Base-by-base conservation (phyloP, 2,888 invertebrate genomes). In the Harpagoxenus sublaevis region DNA sequence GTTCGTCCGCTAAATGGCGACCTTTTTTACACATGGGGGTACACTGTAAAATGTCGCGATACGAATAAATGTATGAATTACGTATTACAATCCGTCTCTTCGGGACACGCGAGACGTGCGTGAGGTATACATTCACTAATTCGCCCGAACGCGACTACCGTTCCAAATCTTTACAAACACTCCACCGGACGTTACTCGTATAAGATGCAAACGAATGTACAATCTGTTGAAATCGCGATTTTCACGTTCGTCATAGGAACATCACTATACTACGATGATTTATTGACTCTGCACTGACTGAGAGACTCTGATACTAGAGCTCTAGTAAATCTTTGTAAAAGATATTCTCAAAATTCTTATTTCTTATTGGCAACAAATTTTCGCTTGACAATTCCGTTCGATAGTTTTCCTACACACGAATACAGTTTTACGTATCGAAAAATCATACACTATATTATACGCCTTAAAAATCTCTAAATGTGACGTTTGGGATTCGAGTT, bases 21-120 rank as follows among this genome's bases (percentile, higher is more conserved):
- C 2, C 3, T 65, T n/a, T 57, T 51, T 28, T 53, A 75, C 62
- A 74, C 63, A 82, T 23, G 31, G 60, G 51, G 39, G 45, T 83
- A 77, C 51, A 65, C 77, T 57, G 60, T 48, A 45, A 75, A 65
- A 65, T 57, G 70, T 70, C 79, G 70, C 57, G 74, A 82, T 60
- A 71, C 18, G 28, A 73, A 60, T 70, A 70, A 70, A 57, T 42
- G 68, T 68, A 79, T 45, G 53, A 45, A 70, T 79, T 79, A 79
- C 45, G 48, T 74, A 51, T 73, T 63, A 74, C 75, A 55, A 82
- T 63, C 31, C 48, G 42, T 51, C 48, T 48, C 35, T 53, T 28
- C 35, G 73, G 73, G 48, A 39, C 60, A 18, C 31, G 15, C 45
- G 48, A 70, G 78, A 68, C 42, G 35, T 28, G 28, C 35, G 55